These are phyloP conservation scores for Euzetes globulus DNA, from an alignment of 2,888 invertebrate genomes.

Conservation along the genomic window DNA sequence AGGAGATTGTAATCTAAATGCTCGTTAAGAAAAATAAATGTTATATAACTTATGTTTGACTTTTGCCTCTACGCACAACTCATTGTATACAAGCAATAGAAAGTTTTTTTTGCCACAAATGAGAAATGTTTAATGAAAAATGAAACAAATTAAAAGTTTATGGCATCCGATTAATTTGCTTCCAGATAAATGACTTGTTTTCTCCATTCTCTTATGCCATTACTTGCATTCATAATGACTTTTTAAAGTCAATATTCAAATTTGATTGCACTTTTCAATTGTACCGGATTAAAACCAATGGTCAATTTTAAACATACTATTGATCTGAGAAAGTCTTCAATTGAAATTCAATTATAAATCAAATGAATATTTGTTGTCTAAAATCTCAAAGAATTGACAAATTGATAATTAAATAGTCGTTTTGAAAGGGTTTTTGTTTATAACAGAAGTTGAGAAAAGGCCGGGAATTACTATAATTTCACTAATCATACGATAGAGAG, in stretches of 20 bases:
- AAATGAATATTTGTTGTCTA: too few relatives aligned
- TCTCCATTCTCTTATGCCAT: background rate
- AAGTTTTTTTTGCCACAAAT: background rate
- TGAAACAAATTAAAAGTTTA: constrained; percentile 11
- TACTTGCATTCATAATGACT: background rate
- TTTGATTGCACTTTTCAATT: background rate
- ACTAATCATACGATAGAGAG: background rate
- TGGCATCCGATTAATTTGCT: background rate
- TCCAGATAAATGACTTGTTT: background rate
- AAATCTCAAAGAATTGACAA: too few relatives aligned
- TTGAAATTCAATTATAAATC: too few relatives aligned
- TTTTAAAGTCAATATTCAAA: background rate
- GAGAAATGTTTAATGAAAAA: constrained; percentile 16
- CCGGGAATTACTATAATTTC: background rate
- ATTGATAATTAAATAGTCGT: too few relatives aligned
- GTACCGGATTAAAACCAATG: too few relatives aligned
- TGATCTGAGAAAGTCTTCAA: too few relatives aligned
- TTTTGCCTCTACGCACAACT: background rate
- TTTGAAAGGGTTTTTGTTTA: too few relatives aligned
- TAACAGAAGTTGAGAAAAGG: background rate
- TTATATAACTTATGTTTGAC: constrained; percentile 11
- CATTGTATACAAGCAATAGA: background rate
- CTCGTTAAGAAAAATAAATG: background rate
- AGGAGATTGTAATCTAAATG: constrained; percentile 12
- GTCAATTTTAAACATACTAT: too few relatives aligned